phyloP scores from a whole-genome alignment of 2,888 invertebrate genomes.

The Microchrysa polita region DNA sequence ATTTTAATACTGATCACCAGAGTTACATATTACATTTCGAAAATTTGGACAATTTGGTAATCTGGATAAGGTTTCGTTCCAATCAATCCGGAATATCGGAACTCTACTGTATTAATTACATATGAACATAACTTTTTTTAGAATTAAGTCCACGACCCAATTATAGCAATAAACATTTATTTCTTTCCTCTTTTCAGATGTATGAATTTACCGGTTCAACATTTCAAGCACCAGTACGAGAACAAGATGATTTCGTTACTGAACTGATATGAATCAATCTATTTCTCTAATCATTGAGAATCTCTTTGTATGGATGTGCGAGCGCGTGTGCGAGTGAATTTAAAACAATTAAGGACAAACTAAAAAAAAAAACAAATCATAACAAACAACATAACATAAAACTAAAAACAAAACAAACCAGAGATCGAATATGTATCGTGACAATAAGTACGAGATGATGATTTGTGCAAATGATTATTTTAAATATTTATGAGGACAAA shows the following conservation, averaged over 20 bases:
- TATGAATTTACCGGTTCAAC: slow-evolving; percentile 71
- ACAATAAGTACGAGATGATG: slow-evolving; percentile 37
- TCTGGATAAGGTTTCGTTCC: too few species aligned
- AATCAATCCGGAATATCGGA: too few species aligned
- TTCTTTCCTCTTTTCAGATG: slow-evolving; percentile 54
- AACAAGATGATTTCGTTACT: slow-evolving; percentile 62
- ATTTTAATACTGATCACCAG: too few species aligned
- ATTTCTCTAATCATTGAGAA: too few species aligned
- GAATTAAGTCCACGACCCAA: too few species aligned
- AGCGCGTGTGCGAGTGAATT: neutral
- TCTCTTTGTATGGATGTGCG: neutral
- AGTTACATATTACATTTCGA: too few species aligned
- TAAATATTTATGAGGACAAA: slow-evolving; percentile 2
- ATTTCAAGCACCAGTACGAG: slow-evolving; percentile 73
- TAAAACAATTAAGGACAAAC: slow-evolving; percentile 7
- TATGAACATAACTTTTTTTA: too few species aligned
- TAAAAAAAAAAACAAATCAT: neutral
- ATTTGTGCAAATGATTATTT: slow-evolving; percentile 36
- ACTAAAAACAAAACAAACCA: too few species aligned
- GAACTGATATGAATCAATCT: slow-evolving; percentile 61
- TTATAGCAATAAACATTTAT: neutral
- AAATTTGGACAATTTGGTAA: too few species aligned
- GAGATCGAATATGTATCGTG: neutral
- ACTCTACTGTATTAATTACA: too few species aligned
- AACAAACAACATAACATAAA: too few species aligned